These are phyloP conservation scores for Sitophilus oryzae DNA, from an alignment of 1,140 invertebrate genomes.

Conservation along the genomic window DNA sequence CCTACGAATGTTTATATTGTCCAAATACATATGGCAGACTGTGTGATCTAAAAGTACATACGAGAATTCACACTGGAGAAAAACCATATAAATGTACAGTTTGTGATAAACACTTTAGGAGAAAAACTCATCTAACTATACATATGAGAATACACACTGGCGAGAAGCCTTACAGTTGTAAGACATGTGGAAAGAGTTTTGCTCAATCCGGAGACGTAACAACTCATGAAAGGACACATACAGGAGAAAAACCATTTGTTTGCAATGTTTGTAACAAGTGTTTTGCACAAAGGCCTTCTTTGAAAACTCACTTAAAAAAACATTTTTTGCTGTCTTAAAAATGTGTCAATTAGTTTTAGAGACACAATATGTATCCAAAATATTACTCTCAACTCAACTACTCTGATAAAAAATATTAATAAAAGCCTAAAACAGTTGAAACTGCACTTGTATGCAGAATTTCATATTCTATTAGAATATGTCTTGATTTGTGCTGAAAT, in stretches of 20 bases:
- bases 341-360: too few relatives aligned
- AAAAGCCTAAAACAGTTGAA: too few relatives aligned
- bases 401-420: too few relatives aligned
- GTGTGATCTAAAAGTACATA: neutral
- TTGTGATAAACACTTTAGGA: neutral
- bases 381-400: too few relatives aligned
- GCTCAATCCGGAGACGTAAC: slow-evolving; percentile 1
- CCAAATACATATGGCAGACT: too few relatives aligned
- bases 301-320: neutral
- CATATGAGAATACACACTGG: neutral
- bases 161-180: neutral
- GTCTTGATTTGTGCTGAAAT: too few relatives aligned
- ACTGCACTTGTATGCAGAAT: too few relatives aligned
- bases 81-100: neutral
- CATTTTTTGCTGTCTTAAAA: too few relatives aligned
- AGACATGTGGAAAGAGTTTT: slow-evolving; percentile 8
- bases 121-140: neutral
- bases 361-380: too few relatives aligned
- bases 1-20: too few relatives aligned
- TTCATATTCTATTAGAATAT: too few relatives aligned
- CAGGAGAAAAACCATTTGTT: neutral
- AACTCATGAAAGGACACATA: neutral
- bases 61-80: neutral
- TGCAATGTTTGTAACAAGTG: neutral
- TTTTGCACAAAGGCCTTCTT: neutral